These are phyloP conservation scores for Sminthurides bifidus DNA, from an alignment of 1,140 invertebrate genomes.

Conservation along the genomic window DNA sequence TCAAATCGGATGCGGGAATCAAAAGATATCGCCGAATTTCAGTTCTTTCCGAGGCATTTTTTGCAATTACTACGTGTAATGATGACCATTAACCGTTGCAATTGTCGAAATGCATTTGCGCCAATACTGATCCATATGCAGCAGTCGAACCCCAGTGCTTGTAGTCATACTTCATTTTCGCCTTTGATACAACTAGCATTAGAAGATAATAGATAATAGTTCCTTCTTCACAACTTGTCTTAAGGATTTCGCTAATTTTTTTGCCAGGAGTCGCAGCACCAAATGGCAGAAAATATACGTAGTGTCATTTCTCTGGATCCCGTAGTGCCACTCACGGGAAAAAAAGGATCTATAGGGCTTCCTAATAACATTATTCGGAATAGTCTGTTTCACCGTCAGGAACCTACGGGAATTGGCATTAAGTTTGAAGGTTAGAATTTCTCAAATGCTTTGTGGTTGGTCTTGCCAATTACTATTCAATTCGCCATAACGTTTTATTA, in stretches of 20 bases:
- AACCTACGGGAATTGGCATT: neutral
- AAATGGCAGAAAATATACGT: conserved; percentile 27
- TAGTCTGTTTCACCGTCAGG: neutral
- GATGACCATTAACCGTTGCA: too few relatives aligned
- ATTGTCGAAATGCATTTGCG: neutral
- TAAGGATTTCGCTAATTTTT: neutral
- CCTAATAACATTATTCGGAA: neutral
- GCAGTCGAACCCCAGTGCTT: neutral
- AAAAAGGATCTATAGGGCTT: neutral
- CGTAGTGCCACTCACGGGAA: conserved; percentile 16
- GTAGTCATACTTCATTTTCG: too few relatives aligned
- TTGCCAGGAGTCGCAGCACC: neutral
- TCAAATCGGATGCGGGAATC: too few relatives aligned
- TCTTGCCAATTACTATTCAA: neutral
- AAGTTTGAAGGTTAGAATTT: neutral
- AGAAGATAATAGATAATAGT: too few relatives aligned
- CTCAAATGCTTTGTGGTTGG: neutral
- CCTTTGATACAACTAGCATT: too few relatives aligned
- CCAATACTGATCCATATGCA: neutral
- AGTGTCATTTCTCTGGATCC: conserved; percentile 29
- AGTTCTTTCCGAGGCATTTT: too few relatives aligned
- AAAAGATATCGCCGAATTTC: too few relatives aligned
- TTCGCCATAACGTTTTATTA: neutral
- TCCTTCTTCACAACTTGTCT: too few relatives aligned
- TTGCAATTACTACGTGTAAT: too few relatives aligned